Evolutionary conservation across 2,888 invertebrate species (phyloP), one percentile per base, ranked within the genome.

Genomic region (Trachelus troglodyta): DNA sequence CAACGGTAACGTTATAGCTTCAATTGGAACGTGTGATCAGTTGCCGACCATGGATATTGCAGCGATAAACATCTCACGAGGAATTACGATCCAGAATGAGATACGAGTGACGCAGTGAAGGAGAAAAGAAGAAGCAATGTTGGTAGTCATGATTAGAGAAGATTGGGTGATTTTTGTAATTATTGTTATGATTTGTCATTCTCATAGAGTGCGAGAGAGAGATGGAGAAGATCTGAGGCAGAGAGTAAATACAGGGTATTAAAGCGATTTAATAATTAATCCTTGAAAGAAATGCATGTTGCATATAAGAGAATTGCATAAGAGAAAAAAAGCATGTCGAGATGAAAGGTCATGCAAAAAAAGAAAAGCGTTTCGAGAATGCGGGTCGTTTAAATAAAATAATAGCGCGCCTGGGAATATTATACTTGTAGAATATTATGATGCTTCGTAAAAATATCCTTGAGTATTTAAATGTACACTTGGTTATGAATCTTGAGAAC

Each of bases 11-110:
- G 71, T 33, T 31, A 33, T 33, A 33, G 71, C 71, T 31, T 15
- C 31, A 71, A 71, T 31, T 71, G 71, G 71, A 71, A 71, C 31
- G 71, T 71, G 71, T 33, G 71, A 71, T 71, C 71, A 33, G 71
- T 71, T 71, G 15, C 71, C 71, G 71, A 71, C 33, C 71, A 33
- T 71, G 71, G 56, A 23, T 56, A 56, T 56, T 56, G 56, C 56
- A 56, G 56, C 9, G 56, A 56, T 56, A 56, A 56, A 56, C 56
- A 56, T 56, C 56, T 56, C 23, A 9, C 23, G 56, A 23, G 56
- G 23, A 56, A 56, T 56, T 56, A 56, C 56, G 56, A 56, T 56
- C 23, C 4, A 56, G 56, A 9, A 56, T 56, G 56, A 56, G 56
- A 56, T 56, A 56, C 9, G 56, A 56, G 56, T 15, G 56, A 56